A percentile compares a stretch with the other conserved stretches of the same genome.
phyloP scores from a whole-genome alignment of 2,797 vertebrate genomes.

The Trematomus bernacchii region DNA sequence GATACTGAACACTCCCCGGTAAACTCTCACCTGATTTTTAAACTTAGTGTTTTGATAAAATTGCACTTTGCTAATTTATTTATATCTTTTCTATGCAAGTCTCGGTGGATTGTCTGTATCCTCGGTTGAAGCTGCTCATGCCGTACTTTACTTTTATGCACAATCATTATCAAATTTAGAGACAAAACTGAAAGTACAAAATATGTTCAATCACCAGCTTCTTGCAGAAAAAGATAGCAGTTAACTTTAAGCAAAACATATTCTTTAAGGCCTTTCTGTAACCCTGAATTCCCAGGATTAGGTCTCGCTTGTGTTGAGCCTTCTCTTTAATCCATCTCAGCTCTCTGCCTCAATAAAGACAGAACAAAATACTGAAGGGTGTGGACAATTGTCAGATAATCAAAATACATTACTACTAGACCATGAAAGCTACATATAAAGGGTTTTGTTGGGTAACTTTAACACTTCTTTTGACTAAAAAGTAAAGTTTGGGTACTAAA shows the following conservation, averaged over 20 bases:
- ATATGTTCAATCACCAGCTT: conserved; percentile 29
- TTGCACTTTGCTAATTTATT: conserved; percentile 3
- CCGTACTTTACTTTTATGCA: not conserved
- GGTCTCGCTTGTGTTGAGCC: conserved; percentile 65
- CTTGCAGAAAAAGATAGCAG: conserved; percentile 1
- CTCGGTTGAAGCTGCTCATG: conserved; percentile 14
- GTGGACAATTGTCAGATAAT: conserved; percentile 48
- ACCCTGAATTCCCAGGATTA: conserved; percentile 64
- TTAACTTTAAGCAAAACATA: conserved; percentile 30
- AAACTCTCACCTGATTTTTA: not conserved
- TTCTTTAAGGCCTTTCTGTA: conserved; percentile 55
- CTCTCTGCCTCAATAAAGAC: conserved; percentile 62
- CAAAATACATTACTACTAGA: conserved; percentile 47
- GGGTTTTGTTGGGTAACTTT: conserved; percentile 36
- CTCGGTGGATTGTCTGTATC: conserved; percentile 8
- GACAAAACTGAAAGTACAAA: conserved; percentile 15
- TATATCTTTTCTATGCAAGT: conserved; percentile 12
- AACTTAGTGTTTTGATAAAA: conserved; percentile 16
- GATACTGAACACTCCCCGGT: not conserved
- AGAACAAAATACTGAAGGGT: conserved; percentile 53
- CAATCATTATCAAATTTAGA: conserved; percentile 14
- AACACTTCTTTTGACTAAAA: conserved; percentile 33
- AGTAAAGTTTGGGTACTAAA: conserved; percentile 8
- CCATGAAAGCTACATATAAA: conserved; percentile 48
- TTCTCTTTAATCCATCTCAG: conserved; percentile 69